Percentiles rank a stretch among this genome's conserved stretches.
phyloP scores from a whole-genome alignment of 2,888 invertebrate genomes.

The Ptychoptera contaminata region DNA sequence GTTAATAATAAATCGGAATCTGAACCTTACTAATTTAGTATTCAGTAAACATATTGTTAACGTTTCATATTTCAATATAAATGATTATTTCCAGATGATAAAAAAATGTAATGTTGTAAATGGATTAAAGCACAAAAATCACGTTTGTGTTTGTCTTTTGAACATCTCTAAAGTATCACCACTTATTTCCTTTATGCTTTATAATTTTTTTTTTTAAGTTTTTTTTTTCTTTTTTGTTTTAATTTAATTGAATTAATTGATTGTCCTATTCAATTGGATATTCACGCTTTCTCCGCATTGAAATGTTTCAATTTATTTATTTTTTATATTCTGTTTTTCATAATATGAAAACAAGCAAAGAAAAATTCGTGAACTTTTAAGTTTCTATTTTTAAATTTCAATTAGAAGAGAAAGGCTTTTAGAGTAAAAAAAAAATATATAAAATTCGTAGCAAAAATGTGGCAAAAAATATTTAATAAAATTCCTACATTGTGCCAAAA shows the following conservation, averaged over 20 bases:
- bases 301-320: neutral
- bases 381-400: neutral
- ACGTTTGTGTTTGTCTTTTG: too few species aligned
- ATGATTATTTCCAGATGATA: too few species aligned
- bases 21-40: too few species aligned
- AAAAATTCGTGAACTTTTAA: neutral
- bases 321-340: neutral
- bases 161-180: slow-evolving; percentile 7
- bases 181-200: slow-evolving; percentile 6
- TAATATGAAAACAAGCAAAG: neutral
- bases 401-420: too few species aligned
- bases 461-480: too few species aligned
- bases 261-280: slow-evolving; percentile 7
- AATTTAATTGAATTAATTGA: slow-evolving; percentile 3
- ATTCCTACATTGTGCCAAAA: neutral
- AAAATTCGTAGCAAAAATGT: too few species aligned
- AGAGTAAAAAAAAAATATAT: neutral
- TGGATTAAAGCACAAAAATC: too few species aligned
- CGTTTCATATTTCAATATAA: too few species aligned
- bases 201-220: slow-evolving; percentile 7
- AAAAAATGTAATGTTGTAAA: too few species aligned
- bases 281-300: slow-evolving; percentile 3
- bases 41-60: too few species aligned
- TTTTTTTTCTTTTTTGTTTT: slow-evolving; percentile 1
- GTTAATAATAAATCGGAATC: too few species aligned